Conservation (phyloP, 2,113 vertebrate species). For the Junco hyemalis region DNA sequence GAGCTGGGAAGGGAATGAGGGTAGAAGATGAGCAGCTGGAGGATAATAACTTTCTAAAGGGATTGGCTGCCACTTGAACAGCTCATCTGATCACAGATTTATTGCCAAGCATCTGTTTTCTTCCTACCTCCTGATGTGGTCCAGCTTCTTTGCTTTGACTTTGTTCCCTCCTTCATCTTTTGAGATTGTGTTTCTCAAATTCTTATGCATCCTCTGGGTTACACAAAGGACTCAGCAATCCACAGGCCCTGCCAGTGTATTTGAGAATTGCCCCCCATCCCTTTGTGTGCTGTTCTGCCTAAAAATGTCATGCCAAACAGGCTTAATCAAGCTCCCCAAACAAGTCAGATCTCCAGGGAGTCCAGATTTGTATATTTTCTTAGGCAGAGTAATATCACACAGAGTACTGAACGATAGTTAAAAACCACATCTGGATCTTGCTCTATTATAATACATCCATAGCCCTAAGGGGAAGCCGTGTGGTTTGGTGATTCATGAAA, state of each 20-base stretch:
- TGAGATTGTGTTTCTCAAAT: background rate
- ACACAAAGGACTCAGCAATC: background rate
- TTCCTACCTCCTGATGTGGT: conserved; percentile 20
- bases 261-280: background rate
- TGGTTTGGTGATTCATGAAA: conserved; percentile 63
- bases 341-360: conserved; percentile 1
- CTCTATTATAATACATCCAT: conserved; percentile 51
- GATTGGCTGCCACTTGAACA: conserved; percentile 9
- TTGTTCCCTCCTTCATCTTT: background rate
- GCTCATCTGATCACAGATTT: background rate
- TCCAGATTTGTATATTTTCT: conserved; percentile 60
- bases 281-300: background rate
- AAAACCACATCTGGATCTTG: conserved; percentile 66
- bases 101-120: conserved; percentile 53
- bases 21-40: conserved; percentile 30
- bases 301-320: background rate
- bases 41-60: conserved; percentile 34
- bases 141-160: conserved; percentile 22
- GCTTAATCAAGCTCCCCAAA: conserved; percentile 42
- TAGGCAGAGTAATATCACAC: conserved; percentile 53
- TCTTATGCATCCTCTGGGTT: background rate
- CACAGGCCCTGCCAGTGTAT: background rate
- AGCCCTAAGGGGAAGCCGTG: conserved; percentile 52
- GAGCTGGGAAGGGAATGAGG: background rate
- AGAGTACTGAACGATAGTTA: conserved; percentile 42